Evolutionary conservation across 2,797 vertebrate species (phyloP).

Genomic region (Acridotheres tristis): DNA sequence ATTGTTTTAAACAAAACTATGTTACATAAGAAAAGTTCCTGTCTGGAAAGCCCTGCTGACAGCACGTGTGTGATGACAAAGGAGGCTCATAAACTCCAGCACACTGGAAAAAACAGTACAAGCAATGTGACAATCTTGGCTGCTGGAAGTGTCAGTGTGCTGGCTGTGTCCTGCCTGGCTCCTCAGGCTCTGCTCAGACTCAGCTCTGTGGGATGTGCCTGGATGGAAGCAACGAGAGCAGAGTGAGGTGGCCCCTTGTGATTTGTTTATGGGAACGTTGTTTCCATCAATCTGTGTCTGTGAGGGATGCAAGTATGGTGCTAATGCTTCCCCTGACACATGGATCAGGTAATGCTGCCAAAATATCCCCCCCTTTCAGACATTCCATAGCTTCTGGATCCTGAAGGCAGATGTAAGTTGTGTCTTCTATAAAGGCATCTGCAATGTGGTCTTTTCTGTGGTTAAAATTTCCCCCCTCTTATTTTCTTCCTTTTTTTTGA

Average conservation of each 20-base stretch:
- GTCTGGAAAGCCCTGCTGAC: not conserved
- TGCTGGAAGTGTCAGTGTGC: not conserved
- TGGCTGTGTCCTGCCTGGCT: not conserved
- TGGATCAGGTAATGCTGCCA: slow-evolving; percentile 12
- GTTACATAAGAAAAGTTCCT: not conserved
- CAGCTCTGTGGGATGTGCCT: not conserved
- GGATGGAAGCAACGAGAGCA: not conserved
- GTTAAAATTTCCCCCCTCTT: not conserved
- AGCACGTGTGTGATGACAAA: not conserved
- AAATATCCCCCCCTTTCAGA: not conserved
- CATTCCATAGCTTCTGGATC: slow-evolving; percentile 54
- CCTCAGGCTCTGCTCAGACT: not conserved
- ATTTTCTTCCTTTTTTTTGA: not conserved
- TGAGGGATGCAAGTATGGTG: not conserved
- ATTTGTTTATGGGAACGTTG: slow-evolving; percentile 18
- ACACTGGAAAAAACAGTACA: not conserved
- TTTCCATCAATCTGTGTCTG: slow-evolving; percentile 2
- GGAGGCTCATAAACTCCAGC: not conserved
- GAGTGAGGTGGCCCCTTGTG: not conserved
- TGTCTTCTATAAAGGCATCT: slow-evolving; percentile 2
- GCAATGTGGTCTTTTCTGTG: not conserved
- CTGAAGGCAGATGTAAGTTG: slow-evolving; percentile 33
- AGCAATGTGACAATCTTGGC: not conserved
- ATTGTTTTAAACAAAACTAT: not conserved
- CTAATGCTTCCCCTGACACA: slow-evolving; percentile 55